Evolutionary conservation across 2,888 invertebrate species (phyloP).

Genomic region (Oithona nana): DNA sequence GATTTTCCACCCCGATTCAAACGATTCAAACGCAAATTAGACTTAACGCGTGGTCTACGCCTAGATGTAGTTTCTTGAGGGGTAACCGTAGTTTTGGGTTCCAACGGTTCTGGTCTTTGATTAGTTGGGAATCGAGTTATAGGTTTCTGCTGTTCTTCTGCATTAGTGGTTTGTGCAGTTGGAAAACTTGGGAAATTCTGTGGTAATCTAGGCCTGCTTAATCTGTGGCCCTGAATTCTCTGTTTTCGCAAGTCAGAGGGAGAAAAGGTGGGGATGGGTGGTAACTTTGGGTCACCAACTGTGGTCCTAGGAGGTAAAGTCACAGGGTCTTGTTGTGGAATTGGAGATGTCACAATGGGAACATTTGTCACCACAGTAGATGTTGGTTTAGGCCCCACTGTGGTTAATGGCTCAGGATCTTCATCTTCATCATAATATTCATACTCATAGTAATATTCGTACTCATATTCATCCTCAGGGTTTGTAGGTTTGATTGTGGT

Average conservation of each 20-base stretch:
- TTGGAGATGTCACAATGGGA: not conserved
- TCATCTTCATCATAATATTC: not conserved
- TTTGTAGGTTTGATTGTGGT: not conserved
- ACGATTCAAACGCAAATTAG: not conserved
- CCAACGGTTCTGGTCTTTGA: not conserved
- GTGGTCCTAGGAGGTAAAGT: not conserved
- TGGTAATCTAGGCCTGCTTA: not conserved
- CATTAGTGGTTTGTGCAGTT: not conserved
- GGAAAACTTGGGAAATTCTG: not conserved
- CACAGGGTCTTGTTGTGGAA: not conserved
- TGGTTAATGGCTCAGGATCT: not conserved
- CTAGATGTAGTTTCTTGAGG: not conserved
- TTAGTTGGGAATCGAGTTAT: not conserved
- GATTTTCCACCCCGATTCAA: not conserved
- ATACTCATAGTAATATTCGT: not conserved
- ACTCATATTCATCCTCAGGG: not conserved
- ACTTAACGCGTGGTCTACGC: conserved; percentile 5
- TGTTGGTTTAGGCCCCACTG: not conserved
- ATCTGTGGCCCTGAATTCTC: not conserved
- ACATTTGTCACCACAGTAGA: too few relatives aligned
- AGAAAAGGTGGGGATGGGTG: not conserved
- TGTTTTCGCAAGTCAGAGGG: not conserved
- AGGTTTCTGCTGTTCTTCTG: not conserved
- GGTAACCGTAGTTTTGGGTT: not conserved
- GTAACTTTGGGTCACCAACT: not conserved